These are phyloP conservation scores for Rissa tridactyla DNA, from an alignment of 2,113 vertebrate species.

Conservation along the genomic window DNA sequence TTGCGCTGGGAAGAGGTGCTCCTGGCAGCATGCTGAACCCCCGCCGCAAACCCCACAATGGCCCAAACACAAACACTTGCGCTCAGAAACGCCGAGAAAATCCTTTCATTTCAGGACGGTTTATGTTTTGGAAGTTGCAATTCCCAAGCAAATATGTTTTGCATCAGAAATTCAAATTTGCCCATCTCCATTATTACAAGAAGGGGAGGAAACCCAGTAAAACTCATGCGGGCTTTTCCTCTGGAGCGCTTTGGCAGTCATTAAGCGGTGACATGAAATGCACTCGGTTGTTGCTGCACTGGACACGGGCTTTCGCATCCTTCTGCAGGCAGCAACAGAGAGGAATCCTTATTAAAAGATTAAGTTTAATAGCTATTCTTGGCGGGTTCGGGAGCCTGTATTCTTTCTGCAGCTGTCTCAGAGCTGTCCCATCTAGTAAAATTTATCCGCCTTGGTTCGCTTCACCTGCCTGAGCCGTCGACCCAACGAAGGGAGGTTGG, in stretches of 20 bases:
- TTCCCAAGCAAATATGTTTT: not conserved
- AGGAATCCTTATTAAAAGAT: slow-evolving; percentile 50
- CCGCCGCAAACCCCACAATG: not conserved
- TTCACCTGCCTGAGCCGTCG: slow-evolving; percentile 30
- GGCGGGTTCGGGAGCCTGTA: not conserved
- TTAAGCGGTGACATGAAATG: not conserved
- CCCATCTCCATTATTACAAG: not conserved
- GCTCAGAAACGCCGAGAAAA: rapidly evolving
- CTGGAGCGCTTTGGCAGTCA: not conserved
- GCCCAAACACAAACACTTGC: not conserved
- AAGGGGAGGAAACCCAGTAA: not conserved
- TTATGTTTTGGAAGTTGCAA: not conserved
- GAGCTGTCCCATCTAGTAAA: slow-evolving; percentile 50
- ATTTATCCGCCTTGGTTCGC: not conserved
- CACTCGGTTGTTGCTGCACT: not conserved
- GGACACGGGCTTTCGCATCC: not conserved
- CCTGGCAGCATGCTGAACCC: not conserved
- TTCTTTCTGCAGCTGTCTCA: slow-evolving; percentile 56
- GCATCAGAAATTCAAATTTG: not conserved
- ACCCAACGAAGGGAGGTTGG: not conserved
- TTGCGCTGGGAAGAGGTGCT: not conserved
- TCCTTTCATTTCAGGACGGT: not conserved
- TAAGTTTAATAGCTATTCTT: slow-evolving; percentile 55
- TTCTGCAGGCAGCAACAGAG: not conserved
- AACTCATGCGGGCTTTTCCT: not conserved